phyloP scores from a whole-genome alignment of 2,113 vertebrate genomes.

The Monopterus albus region DNA sequence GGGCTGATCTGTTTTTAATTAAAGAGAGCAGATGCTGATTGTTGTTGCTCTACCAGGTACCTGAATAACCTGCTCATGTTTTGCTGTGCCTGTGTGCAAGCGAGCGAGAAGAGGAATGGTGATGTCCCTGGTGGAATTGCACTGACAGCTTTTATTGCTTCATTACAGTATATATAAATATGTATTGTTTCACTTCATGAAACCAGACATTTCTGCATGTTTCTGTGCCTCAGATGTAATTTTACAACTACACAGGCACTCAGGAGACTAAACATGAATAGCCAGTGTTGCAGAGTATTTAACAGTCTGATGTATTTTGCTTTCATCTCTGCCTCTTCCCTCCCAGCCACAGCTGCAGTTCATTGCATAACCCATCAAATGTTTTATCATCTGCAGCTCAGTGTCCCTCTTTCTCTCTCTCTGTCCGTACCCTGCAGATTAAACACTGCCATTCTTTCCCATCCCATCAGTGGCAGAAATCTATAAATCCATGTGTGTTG shows the following conservation, averaged over 20 bases:
- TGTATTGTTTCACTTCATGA: neutral
- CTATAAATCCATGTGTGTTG: neutral
- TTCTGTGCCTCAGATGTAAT: conserved; percentile 4
- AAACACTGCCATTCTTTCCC: neutral
- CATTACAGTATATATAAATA: neutral
- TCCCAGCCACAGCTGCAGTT: conserved; percentile 48
- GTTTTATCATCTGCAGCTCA: conserved; percentile 56
- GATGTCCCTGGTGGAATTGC: conserved; percentile 4
- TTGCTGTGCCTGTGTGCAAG: conserved; percentile 2
- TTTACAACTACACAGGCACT: neutral
- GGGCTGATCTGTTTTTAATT: conserved; percentile 62
- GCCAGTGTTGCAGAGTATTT: conserved; percentile 24
- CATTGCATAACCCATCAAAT: conserved; percentile 71
- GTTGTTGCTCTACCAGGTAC: neutral
- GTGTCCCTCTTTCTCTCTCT: conserved; percentile 10
- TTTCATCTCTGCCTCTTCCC: conserved; percentile 34
- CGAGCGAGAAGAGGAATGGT: neutral
- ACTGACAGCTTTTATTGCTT: neutral
- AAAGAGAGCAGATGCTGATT: conserved; percentile 36
- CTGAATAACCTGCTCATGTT: conserved; percentile 18
- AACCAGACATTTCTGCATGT: conserved; percentile 11
- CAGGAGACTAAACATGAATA: conserved; percentile 1
- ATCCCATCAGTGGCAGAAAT: neutral
- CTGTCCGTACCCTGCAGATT: conserved; percentile 37
- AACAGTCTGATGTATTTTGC: conserved; percentile 35